Evolutionary conservation across 1,140 invertebrate genomes (phyloP).

Genomic region (Zaprionus camerounensis): DNA sequence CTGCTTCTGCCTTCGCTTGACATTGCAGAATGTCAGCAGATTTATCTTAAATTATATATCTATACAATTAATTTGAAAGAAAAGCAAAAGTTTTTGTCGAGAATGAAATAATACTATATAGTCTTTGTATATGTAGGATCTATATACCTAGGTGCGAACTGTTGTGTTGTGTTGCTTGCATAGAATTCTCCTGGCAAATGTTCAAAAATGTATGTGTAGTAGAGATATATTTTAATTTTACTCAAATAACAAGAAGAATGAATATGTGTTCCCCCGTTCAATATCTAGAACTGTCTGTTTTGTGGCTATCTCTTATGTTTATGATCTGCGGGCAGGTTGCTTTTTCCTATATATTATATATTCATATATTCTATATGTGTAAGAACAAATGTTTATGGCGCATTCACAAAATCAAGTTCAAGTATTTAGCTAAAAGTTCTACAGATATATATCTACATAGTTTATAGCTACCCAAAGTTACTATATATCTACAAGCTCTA

Average conservation of each 20-base stretch:
- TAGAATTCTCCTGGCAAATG: constrained; percentile 70
- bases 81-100: constrained; percentile 43
- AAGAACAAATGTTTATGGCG: constrained; percentile 30
- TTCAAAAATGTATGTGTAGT: constrained; percentile 69
- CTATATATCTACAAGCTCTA: too few relatives aligned
- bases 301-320: constrained; percentile 26
- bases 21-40: constrained; percentile 49
- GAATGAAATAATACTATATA: constrained; percentile 28
- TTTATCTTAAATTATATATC: constrained; percentile 8
- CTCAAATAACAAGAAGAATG: constrained; percentile 58
- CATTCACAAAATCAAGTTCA: constrained; percentile 79
- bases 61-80: constrained; percentile 23
- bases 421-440: constrained; percentile 53
- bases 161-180: constrained; percentile 52
- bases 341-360: constrained; percentile 25
- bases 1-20: constrained; percentile 23
- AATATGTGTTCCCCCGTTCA: constrained; percentile 64
- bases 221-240: constrained; percentile 49
- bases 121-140: constrained; percentile 34
- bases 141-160: constrained; percentile 28
- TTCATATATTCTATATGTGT: constrained; percentile 23
- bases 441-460: background rate
- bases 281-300: constrained; percentile 47
- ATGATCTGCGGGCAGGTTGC: constrained; percentile 41
- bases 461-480: too few relatives aligned